Conservation (phyloP, 2,797 vertebrate species). For the Brachymystax lenok region DNA sequence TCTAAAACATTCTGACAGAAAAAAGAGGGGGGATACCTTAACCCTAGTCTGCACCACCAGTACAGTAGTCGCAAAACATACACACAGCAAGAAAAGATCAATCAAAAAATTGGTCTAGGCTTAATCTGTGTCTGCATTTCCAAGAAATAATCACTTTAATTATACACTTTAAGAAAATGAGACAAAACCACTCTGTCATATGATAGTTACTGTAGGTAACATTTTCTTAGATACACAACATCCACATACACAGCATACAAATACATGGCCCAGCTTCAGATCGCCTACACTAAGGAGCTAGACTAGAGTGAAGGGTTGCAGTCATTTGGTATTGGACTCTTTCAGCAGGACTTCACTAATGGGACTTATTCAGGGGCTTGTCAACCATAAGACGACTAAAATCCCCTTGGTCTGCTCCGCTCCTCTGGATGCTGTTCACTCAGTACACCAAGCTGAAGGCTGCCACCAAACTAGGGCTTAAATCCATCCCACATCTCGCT, state of each 20-base stretch:
- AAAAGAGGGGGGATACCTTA: not conserved
- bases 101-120: no score
- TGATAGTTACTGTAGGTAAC: not conserved
- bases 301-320: slow-evolving; percentile 68
- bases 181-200: not conserved
- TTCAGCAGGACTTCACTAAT: slow-evolving; percentile 75
- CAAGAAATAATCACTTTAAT: no score
- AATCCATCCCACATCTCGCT: slow-evolving; percentile 54
- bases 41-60: no score
- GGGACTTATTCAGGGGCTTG: slow-evolving; percentile 74
- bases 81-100: no score
- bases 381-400: slow-evolving; percentile 79
- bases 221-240: slow-evolving; percentile 36
- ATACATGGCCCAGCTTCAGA: slow-evolving; percentile 48
- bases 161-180: no score
- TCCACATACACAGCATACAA: slow-evolving; percentile 48
- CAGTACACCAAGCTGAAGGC: slow-evolving; percentile 65
- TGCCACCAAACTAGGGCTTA: slow-evolving; percentile 40
- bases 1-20: slow-evolving; percentile 34
- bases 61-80: no score
- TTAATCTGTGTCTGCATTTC: no score
- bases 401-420: slow-evolving; percentile 68
- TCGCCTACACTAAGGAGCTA: slow-evolving; percentile 70
- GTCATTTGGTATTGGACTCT: slow-evolving; percentile 70
- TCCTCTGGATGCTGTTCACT: slow-evolving; percentile 74